Conservation (phyloP, 2,113 vertebrate genomes). For the Dolichotis patagonum region DNA sequence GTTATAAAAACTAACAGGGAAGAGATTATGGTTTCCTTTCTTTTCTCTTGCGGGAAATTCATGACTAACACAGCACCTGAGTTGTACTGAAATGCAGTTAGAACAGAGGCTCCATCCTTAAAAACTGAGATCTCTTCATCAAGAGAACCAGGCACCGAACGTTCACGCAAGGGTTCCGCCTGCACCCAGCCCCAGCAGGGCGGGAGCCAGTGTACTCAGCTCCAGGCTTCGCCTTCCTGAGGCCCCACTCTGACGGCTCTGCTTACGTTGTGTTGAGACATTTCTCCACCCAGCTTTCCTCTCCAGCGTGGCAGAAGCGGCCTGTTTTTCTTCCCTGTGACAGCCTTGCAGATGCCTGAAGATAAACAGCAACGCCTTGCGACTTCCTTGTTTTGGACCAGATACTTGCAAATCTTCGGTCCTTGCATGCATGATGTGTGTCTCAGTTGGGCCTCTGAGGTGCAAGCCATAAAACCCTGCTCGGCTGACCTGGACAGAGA, state of each 20-base stretch:
- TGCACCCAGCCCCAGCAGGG: not conserved
- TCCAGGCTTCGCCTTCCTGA: not conserved
- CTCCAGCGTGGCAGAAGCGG: not conserved
- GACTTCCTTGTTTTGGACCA: not conserved
- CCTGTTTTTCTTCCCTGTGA: constrained; percentile 6
- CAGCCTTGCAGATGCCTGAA: not conserved
- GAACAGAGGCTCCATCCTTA: not conserved
- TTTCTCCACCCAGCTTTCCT: not conserved
- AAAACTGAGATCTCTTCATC: not conserved
- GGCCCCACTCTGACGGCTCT: not conserved
- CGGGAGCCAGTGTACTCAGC: not conserved
- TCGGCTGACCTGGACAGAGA: not conserved
- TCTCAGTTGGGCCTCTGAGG: not conserved
- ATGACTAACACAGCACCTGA: not conserved
- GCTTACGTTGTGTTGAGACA: not conserved
- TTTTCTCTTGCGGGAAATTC: not conserved
- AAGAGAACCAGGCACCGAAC: no score
- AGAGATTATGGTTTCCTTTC: not conserved
- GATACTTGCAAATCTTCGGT: not conserved
- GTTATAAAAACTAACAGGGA: not conserved
- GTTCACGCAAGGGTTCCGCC: not conserved
- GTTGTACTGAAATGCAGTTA: not conserved
- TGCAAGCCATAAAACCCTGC: not conserved
- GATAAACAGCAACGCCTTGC: not conserved
- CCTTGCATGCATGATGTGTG: not conserved